These are phyloP conservation scores for Pantelozetes paolii DNA, from an alignment of 2,888 invertebrate species.

Conservation along the genomic window DNA sequence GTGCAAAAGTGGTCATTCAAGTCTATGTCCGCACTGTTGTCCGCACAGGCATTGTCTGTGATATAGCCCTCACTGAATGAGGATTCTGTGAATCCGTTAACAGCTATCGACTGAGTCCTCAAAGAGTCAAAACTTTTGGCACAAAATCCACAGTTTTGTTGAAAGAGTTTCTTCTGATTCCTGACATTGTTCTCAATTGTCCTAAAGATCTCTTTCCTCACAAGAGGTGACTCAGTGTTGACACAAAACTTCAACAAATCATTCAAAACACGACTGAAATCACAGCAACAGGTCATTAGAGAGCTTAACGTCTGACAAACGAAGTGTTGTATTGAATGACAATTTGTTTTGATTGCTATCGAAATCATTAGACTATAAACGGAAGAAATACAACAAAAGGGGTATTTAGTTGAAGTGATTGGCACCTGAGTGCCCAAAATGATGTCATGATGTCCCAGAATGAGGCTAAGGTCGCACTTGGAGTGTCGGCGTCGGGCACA, in stretches of 20 bases:
- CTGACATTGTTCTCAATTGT: slow-evolving; percentile 28
- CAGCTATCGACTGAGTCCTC: not conserved
- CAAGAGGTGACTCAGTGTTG: not conserved
- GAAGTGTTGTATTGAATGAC: not conserved
- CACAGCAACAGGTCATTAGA: slow-evolving; percentile 35
- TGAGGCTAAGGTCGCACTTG: slow-evolving; percentile 20
- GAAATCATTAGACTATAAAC: not conserved
- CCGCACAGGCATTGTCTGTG: slow-evolving; percentile 16
- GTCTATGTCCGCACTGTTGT: not conserved
- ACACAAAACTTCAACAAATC: slow-evolving; percentile 10
- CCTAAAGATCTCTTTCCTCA: slow-evolving; percentile 25
- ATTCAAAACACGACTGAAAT: slow-evolving; percentile 13
- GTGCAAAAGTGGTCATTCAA: not conserved
- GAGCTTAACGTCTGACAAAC: not conserved
- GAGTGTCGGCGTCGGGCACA: slow-evolving; percentile 28
- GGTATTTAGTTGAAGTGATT: not conserved
- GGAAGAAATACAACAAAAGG: slow-evolving; percentile 21
- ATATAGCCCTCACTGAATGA: slow-evolving; percentile 35
- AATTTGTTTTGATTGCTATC: slow-evolving; percentile 6
- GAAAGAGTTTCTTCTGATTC: slow-evolving; percentile 5
- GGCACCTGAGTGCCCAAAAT: not conserved
- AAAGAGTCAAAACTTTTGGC: not conserved
- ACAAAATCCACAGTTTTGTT: not conserved
- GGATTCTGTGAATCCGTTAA: not conserved
- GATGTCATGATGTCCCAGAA: slow-evolving; percentile 28